A percentile compares a stretch with the other conserved stretches of the same genome.
phyloP scores from a whole-genome alignment of 2,113 vertebrate species.

The Ammodytes dubius region DNA sequence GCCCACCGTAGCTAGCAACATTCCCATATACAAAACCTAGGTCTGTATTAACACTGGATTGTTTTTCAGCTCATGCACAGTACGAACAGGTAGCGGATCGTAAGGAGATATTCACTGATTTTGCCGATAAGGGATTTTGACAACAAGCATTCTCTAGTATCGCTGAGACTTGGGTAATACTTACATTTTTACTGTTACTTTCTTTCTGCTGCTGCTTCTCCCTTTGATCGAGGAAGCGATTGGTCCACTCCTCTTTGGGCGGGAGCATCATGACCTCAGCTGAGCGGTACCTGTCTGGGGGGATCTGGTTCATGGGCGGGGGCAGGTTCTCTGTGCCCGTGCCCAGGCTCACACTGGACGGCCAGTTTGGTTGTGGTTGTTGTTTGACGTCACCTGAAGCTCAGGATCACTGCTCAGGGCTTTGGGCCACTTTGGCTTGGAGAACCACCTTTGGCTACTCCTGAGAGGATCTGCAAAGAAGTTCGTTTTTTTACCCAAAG shows the following conservation, averaged over 20 bases:
- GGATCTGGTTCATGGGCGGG: conserved; percentile 91
- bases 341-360: conserved; percentile 69
- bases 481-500: conserved; percentile 80
- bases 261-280: conserved; percentile 85
- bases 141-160: no score
- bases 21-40: no score
- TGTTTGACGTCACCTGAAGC: conserved; percentile 78
- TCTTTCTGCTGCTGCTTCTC: conserved; percentile 85
- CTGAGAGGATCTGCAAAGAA: conserved; percentile 66
- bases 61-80: no score
- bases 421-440: conserved; percentile 89
- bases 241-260: conserved; percentile 87
- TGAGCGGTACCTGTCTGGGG: conserved; percentile 88
- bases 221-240: conserved; percentile 86
- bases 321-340: conserved; percentile 87
- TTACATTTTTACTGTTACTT: conserved; percentile 87
- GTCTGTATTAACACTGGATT: no score
- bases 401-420: conserved; percentile 84
- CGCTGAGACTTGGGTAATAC: conserved; percentile 7
- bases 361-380: conserved; percentile 84
- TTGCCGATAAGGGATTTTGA: no score
- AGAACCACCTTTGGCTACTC: conserved; percentile 88
- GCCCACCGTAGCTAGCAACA: no score
- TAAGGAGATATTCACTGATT: no score
- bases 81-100: no score